A percentile compares a stretch with the other conserved stretches of the same genome.
phyloP scores from a whole-genome alignment of 1,140 invertebrate species.

The Holcopasites calliopsidis region DNA sequence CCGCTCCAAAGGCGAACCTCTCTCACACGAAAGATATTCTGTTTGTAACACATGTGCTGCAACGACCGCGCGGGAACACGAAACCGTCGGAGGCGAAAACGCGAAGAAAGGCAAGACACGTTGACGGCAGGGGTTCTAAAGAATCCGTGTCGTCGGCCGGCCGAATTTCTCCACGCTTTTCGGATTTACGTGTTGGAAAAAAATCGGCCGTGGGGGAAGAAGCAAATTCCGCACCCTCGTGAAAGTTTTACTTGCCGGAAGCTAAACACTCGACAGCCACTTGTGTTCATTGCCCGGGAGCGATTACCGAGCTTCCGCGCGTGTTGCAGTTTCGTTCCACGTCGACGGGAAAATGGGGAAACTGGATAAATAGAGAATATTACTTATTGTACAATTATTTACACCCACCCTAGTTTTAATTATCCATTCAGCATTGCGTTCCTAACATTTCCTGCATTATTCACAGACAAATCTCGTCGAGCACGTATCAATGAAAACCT shows the following conservation, averaged over 20 bases:
- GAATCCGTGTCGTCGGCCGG: conserved; percentile 17
- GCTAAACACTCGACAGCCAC: background rate
- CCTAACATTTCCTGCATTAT: too few relatives aligned
- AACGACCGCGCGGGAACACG: conserved; percentile 19
- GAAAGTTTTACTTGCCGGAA: conserved; percentile 9
- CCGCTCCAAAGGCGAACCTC: background rate
- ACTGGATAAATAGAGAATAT: too few relatives aligned
- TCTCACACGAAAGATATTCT: background rate
- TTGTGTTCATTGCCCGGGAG: background rate
- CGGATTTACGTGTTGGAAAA: background rate
- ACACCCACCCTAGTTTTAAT: too few relatives aligned
- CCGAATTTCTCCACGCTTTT: conserved; percentile 13
- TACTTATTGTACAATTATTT: too few relatives aligned
- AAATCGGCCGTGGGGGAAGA: too few relatives aligned
- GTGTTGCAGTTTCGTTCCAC: background rate
- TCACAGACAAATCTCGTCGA: background rate
- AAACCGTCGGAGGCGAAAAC: conserved; percentile 27
- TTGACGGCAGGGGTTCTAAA: conserved; percentile 34
- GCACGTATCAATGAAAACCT: background rate
- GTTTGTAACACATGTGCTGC: conserved; percentile 15
- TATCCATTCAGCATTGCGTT: too few relatives aligned
- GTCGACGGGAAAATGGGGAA: too few relatives aligned
- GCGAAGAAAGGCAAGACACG: conserved; percentile 32
- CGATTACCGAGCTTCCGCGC: background rate
- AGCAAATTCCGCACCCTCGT: background rate